Evolutionary conservation across 2,888 invertebrate genomes (phyloP).

Genomic region (Pyrrhia umbra): DNA sequence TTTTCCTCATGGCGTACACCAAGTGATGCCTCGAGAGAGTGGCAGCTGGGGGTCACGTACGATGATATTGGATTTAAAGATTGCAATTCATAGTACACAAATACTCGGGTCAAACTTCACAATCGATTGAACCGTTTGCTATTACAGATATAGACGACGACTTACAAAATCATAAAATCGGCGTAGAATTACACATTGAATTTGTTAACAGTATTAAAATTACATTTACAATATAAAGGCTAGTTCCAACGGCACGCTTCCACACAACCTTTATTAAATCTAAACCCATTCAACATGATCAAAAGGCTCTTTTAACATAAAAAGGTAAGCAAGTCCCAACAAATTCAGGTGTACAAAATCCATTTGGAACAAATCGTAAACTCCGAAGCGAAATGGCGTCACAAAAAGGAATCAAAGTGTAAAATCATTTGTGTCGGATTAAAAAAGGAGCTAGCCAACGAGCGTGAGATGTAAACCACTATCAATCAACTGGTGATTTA

Average conservation of each 20-base stretch:
- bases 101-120: constrained; percentile 37
- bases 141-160: constrained; percentile 10
- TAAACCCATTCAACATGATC: constrained; percentile 59
- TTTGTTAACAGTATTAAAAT: constrained; percentile 56
- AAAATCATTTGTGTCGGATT: constrained; percentile 89
- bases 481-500: constrained; percentile 89
- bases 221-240: constrained; percentile 56
- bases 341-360: constrained; percentile 65
- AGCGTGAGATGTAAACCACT: constrained; percentile 87
- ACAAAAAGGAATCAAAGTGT: constrained; percentile 87
- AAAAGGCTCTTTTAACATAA: constrained; percentile 59
- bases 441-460: constrained; percentile 88
- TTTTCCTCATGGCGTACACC: constrained; percentile 30
- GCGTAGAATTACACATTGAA: constrained; percentile 55
- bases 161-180: constrained; percentile 45
- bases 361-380: constrained; percentile 76
- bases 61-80: constrained; percentile 46
- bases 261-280: constrained; percentile 56
- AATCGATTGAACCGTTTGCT: constrained; percentile 36
- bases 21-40: constrained; percentile 18
- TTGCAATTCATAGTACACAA: constrained; percentile 42
- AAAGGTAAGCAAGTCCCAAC: constrained; percentile 53
- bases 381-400: constrained; percentile 81
- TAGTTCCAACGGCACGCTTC: constrained; percentile 39
- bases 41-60: constrained; percentile 42